Conservation (phyloP, 2,797 vertebrate species). For the Schizothorax lantsangensis region DNA sequence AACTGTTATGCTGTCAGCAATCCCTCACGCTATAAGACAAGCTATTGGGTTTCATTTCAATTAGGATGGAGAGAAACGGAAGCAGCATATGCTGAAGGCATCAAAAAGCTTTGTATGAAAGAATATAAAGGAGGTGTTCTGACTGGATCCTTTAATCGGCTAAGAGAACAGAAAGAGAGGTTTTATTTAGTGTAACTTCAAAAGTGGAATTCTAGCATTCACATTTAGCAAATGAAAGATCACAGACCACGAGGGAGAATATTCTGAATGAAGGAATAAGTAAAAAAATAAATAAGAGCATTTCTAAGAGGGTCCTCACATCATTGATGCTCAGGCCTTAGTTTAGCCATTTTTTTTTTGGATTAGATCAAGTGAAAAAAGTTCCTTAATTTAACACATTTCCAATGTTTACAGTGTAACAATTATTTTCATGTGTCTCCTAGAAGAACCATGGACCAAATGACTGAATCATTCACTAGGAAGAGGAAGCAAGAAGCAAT, state of each 20-base stretch:
- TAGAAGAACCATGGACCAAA: neutral
- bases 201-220: neutral
- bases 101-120: slow-evolving; percentile 6
- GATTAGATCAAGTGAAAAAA: neutral
- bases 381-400: neutral
- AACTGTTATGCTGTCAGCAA: slow-evolving; percentile 46
- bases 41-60: slow-evolving; percentile 21
- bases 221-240: neutral
- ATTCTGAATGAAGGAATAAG: neutral
- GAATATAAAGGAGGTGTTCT: slow-evolving; percentile 3
- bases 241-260: neutral
- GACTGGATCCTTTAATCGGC: slow-evolving; percentile 10
- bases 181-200: slow-evolving; percentile 17
- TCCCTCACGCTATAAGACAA: slow-evolving; percentile 32
- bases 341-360: neutral
- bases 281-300: neutral
- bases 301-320: neutral
- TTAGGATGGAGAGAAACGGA: slow-evolving; percentile 19
- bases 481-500: neutral
- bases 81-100: slow-evolving; percentile 5
- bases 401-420: neutral
- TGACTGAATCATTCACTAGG: neutral
- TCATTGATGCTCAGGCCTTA: neutral
- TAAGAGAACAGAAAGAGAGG: slow-evolving; percentile 2
- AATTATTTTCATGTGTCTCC: neutral